Evolutionary conservation across 1,140 invertebrate genomes (phyloP), one percentile per base, ranked within the genome.

Genomic region (Ceratosolen solmsi): DNA sequence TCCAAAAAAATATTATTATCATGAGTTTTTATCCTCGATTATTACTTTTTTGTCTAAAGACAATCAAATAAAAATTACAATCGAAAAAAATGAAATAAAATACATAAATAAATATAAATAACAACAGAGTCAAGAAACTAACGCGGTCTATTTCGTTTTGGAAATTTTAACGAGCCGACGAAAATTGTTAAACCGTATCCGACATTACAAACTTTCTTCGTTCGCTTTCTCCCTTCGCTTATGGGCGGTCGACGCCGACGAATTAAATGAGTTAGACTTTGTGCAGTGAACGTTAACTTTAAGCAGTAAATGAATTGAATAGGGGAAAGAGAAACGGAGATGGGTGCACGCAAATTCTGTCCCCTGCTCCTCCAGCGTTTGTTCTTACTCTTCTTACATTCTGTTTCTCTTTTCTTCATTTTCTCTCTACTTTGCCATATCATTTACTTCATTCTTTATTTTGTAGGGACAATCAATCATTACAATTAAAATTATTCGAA

Each of bases 211-310:
- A 79, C 70, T 83, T 79, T 76, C 36, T 13, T 25, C 51, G 68
- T 76, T 56, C 36, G 11, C 25, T n/a, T 70, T 36, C 15, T 65
- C n/a, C n/a, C 70, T 46, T 76, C 71, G 58, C 75, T 73, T 68
- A 27, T 41, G 41, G 65, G 80, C 11, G 20, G 71, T n/a, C 70
- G 38, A 25, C 70, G 41, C 25, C 60, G 22, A n/a, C 75, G 54
- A 75, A 70, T 63, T 83, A 83, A 83, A 79, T 65, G 76, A 83
- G 82, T 83, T 83, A 83, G 70, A 83, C 82, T 83, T 83, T 46
- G 38, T 58, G 33, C 60, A 27, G 76, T 49, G 20, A 68, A 75
- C 71, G 82, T 72, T 83, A 83, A 83, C 76, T 83, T 83, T 83
- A 83, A 79, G 60, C 82, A 79, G 76, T 79, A 83, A 83, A 83